Percentiles rank a stretch among this genome's conserved stretches.
These are phyloP conservation scores for Anser brachyrhynchus DNA, from an alignment of 2,113 vertebrate species.

Conservation along the genomic window DNA sequence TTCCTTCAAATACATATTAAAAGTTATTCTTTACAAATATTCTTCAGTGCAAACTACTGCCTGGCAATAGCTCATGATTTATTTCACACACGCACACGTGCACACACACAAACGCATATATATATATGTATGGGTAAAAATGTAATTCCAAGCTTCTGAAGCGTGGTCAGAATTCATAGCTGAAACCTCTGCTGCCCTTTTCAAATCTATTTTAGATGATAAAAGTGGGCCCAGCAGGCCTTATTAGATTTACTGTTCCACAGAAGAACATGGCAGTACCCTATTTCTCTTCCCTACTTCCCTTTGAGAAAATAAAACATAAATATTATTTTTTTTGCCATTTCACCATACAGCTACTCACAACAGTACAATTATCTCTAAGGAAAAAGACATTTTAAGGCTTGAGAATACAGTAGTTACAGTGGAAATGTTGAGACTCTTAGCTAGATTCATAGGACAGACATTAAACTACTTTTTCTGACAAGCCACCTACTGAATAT, in stretches of 20 bases:
- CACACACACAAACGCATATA: neutral
- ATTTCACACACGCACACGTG: neutral
- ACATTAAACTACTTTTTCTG: neutral
- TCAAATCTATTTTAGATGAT: conserved; percentile 59
- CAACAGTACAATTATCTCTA: neutral
- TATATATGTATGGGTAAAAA: neutral
- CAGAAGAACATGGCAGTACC: neutral
- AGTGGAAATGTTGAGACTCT: neutral
- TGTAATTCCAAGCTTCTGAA: conserved; percentile 20
- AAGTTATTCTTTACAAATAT: neutral
- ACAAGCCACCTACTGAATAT: neutral
- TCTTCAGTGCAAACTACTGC: neutral
- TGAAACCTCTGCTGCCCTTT: conserved; percentile 37
- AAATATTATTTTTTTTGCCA: conserved; percentile 5
- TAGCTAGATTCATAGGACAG: neutral
- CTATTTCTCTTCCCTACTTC: conserved; percentile 29
- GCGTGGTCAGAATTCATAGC: conserved; percentile 2
- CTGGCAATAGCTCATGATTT: neutral
- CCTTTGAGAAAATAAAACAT: conserved; percentile 39
- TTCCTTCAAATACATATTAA: neutral
- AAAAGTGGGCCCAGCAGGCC: conserved; percentile 55
- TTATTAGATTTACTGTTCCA: conserved; percentile 57
- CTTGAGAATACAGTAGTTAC: neutral
- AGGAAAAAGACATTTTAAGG: neutral
- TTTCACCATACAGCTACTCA: conserved; percentile 16